Evolutionary conservation across 2,113 vertebrate species (phyloP), one percentile per base, ranked within the genome.

Genomic region (Pleuronectes platessa): DNA sequence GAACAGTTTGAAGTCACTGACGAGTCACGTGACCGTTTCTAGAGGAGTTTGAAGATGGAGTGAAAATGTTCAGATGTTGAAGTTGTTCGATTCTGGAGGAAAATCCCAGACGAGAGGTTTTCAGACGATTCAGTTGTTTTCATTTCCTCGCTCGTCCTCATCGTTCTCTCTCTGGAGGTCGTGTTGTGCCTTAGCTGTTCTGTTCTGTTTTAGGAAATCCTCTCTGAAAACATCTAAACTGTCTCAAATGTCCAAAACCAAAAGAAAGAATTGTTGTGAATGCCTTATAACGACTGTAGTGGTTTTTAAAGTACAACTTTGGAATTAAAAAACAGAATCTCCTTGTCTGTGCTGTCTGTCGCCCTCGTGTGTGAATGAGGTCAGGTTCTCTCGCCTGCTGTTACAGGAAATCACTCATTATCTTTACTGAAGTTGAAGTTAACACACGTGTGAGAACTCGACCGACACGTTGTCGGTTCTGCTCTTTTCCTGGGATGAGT

Each of bases 131-230:
- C 7, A 13, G 53, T 56, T 55, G 4, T 59, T 64, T 45, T 55
- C 13, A 1, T n/a, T 18, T 53, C 7, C 14, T 78, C 51, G n/a
- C 24, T 53, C 37, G 18, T 61, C 0, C 55, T 5, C 3, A 3
- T 51, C 1, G 6, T 49, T 80, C 67, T 61, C 73, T 78, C 35
- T 62, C 31, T 54, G 76, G 64, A 83, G 64, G 78, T 63, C 1
- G 76, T 61, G 81, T 64, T 62, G 89, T 89, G 89, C 89, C 89
- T 90, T 90, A 86, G 82, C 69, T 73, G 74, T 83, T 54, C 69
- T 71, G 71, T 83, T 54, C 71, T 69, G 71, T 66, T 71, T 49
- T 79, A 63, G 75, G 76, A 84, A 78, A 59, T 49, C 40, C 18
- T 81, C 71, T 59, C 59, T 68, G 62, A 78, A 83, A 79, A 37